Evolutionary conservation across 2,797 vertebrate species (phyloP).

Genomic region (Lacerta agilis): DNA sequence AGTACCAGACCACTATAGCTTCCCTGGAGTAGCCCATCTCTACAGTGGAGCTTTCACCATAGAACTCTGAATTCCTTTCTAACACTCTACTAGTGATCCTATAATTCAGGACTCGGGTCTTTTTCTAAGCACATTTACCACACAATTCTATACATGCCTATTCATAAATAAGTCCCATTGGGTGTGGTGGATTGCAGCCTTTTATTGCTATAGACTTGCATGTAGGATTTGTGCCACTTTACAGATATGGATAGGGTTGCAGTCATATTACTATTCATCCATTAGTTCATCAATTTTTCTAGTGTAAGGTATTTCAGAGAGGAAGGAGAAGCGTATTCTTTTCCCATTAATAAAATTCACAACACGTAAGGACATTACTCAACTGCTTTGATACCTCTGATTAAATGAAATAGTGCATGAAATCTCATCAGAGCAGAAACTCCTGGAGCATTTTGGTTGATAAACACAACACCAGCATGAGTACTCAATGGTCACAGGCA

Average conservation of each 20-base stretch:
- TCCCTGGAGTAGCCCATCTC: no score
- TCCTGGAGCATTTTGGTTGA: constrained; percentile 37
- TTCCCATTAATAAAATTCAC: constrained; percentile 11
- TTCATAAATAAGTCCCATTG: no score
- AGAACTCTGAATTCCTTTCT: neutral
- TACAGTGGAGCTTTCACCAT: neutral
- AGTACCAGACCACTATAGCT: neutral
- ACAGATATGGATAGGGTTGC: no score
- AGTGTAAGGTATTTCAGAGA: constrained; percentile 13
- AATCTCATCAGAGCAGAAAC: constrained; percentile 54
- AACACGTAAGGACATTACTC: constrained; percentile 38
- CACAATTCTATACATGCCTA: no score
- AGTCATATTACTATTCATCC: neutral
- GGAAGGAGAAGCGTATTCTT: neutral
- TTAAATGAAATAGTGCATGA: constrained; percentile 51
- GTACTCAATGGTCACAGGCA: neutral
- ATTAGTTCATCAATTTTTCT: neutral
- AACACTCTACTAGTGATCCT: neutral
- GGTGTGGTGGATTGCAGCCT: no score
- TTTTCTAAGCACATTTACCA: no score
- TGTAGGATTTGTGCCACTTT: no score
- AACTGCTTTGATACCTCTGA: constrained; percentile 27
- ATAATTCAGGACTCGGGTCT: neutral
- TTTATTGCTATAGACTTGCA: no score
- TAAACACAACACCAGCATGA: constrained; percentile 13